Base-by-base conservation (phyloP, 2,113 vertebrate genomes). In the Trogon melanurus region DNA sequence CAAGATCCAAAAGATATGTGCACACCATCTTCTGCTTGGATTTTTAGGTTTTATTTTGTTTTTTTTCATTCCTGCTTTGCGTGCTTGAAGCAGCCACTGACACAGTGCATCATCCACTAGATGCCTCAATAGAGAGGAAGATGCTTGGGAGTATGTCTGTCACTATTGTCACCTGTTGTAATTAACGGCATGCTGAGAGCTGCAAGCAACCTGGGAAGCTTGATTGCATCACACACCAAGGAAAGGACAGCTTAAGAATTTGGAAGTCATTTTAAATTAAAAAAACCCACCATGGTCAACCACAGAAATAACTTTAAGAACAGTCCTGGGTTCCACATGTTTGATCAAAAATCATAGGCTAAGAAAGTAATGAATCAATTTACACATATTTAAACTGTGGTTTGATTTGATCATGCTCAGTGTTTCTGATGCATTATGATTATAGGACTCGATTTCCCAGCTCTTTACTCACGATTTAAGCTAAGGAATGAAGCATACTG, bases 401-500 rank as follows among this genome's bases (percentile, higher is more conserved):
- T 88, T 97, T 88, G 50, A 84, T 89, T 96, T 83, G 76, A 47
- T 96, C 45, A 53, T 89, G 48, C 62, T 94, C 74, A 78, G 29
- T 53, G 30, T 94, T 95, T 96, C 66, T 80, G 81, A 13, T 57
- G 93, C 25, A 26, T 65, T 93, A 66, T 87, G 64, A 88, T 80
- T 62, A 53, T 38, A 71, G 34, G 19, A 16, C 60, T 65, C 84
- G 70, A 79, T 91, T 94, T 92, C 72, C 45, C 45, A 76, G 38
- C 34, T 79, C 62, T 92, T 85, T 69, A 32, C 60, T 88, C 45
- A 20, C 71, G 74, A 94, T 95, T 90, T 86, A 71, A 79, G 60
- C 16, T 66, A 41, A 80, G 83, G 48, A 56, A 92, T 6, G 9
- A 89, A 29, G 16, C 70, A 60, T 48, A 50, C 14, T 1, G 1